Conservation (phyloP, 37 sponge, comb jelly and placozoan species). For the Corticium candelabrum region DNA sequence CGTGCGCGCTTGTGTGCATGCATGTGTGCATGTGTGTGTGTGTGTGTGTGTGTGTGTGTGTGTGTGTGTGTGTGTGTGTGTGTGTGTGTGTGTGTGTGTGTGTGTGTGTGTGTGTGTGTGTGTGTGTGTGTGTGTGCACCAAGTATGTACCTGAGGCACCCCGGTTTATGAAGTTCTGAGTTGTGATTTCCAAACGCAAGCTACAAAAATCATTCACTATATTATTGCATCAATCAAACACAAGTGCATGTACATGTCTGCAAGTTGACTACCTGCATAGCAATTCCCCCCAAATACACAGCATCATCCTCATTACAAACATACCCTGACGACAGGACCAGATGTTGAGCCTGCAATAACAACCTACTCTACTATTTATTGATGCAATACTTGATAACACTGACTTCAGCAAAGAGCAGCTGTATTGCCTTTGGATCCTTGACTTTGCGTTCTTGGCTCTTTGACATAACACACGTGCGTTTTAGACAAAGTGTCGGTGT, state of each 20-base stretch:
- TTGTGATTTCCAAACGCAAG: not conserved
- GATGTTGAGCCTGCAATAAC: not conserved
- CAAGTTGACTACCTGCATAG: not conserved
- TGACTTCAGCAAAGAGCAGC: not conserved
- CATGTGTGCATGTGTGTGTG: too few species aligned
- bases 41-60: too few species aligned
- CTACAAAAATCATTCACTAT: too few species aligned
- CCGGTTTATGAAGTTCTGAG: not conserved
- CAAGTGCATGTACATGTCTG: too few species aligned
- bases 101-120: too few species aligned
- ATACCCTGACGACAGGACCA: not conserved
- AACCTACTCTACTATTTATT: too few species aligned
- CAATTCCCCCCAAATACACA: not conserved
- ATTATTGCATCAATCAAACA: too few species aligned
- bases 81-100: too few species aligned
- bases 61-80: too few species aligned
- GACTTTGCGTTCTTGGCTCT: not conserved
- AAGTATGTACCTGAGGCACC: not conserved
- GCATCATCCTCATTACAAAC: not conserved
- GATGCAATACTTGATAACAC: too few species aligned
- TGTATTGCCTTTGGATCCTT: not conserved
- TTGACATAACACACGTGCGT: not conserved
- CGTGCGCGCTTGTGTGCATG: too few species aligned
- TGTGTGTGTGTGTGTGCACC: too few species aligned
- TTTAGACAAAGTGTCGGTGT: not conserved